phyloP scores from a whole-genome alignment of 1,140 invertebrate genomes.

The Pachypeltis micranthus region DNA sequence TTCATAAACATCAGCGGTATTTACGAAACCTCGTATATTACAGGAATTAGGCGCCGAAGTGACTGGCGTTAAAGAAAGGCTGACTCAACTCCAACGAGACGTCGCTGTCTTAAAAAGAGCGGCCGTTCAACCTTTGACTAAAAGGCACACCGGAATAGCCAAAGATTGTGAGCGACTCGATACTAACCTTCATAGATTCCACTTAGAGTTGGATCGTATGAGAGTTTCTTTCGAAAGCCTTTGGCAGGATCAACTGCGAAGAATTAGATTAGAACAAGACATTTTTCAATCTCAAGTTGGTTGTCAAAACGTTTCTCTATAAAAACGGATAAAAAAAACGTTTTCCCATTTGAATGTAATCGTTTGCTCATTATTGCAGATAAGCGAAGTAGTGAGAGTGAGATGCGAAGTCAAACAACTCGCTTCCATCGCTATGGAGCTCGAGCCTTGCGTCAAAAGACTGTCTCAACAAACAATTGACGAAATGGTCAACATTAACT shows the following conservation, averaged over 20 bases:
- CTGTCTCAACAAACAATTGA: constrained; percentile 32
- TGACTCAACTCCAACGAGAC: constrained; percentile 50
- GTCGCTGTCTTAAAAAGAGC: constrained; percentile 42
- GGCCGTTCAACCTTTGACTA: constrained; percentile 43
- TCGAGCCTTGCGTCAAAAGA: constrained; percentile 51
- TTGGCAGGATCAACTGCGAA: constrained; percentile 57
- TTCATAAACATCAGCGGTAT: too few relatives aligned
- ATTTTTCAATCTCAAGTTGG: constrained; percentile 48
- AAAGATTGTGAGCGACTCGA: constrained; percentile 49
- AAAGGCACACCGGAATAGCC: constrained; percentile 44
- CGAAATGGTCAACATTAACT: constrained; percentile 37
- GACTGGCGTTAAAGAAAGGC: constrained; percentile 47
- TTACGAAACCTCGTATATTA: too few relatives aligned
- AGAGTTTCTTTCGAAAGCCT: constrained; percentile 46
- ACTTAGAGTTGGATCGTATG: constrained; percentile 49
- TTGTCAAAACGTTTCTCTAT: too few relatives aligned
- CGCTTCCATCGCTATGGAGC: constrained; percentile 45
- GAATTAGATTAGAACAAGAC: constrained; percentile 54
- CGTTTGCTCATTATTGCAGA: constrained; percentile 34
- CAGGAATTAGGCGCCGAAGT: constrained; percentile 49
- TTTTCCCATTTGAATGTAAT: neutral
- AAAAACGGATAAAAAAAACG: too few relatives aligned
- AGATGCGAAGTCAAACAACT: constrained; percentile 53
- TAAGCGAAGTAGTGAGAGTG: constrained; percentile 51
- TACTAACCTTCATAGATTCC: constrained; percentile 48